A percentile compares a stretch with the other conserved stretches of the same genome.
Evolutionary conservation across 1,140 invertebrate species (phyloP).

Genomic region (Belonocnema kinseyi): DNA sequence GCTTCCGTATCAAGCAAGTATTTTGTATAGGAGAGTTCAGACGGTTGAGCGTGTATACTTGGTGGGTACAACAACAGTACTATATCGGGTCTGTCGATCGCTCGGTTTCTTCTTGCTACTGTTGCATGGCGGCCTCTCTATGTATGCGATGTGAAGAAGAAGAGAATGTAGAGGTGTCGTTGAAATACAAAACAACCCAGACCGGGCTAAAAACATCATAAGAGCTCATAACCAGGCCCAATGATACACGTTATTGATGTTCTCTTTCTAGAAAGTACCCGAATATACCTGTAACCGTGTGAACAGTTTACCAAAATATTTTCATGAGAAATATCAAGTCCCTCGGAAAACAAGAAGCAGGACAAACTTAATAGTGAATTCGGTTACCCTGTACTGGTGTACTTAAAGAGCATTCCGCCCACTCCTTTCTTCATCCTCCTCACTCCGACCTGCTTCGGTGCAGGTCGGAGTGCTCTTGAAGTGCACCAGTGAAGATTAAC

Average conservation of each 20-base stretch:
- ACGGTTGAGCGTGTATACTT: conserved; percentile 43
- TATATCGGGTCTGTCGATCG: conserved; percentile 37
- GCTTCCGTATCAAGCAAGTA: conserved; percentile 54
- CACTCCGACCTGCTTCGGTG: too few species aligned
- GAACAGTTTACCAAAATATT: conserved; percentile 1
- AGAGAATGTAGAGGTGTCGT: conserved; percentile 46
- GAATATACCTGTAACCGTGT: not conserved
- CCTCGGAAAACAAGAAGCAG: too few species aligned
- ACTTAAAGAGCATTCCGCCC: too few species aligned
- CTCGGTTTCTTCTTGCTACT: conserved; percentile 39
- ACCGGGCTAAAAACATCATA: conserved; percentile 56
- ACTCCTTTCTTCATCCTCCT: too few species aligned
- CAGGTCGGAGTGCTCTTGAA: too few species aligned
- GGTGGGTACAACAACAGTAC: conserved; percentile 23
- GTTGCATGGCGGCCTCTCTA: conserved; percentile 9
- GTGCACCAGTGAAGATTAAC: too few species aligned
- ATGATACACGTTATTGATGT: conserved; percentile 26
- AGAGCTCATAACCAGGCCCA: conserved; percentile 42
- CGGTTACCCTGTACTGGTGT: too few species aligned
- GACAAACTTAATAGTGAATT: too few species aligned
- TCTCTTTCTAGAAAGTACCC: conserved; percentile 5
- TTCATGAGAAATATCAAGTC: not conserved
- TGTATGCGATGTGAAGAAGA: conserved; percentile 18
- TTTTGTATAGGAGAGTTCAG: conserved; percentile 40
- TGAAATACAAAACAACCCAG: conserved; percentile 58